Percentiles rank a stretch among this genome's conserved stretches.
Conservation (phyloP, 2,888 invertebrate species). For the Nephrocerus scutellatus region DNA sequence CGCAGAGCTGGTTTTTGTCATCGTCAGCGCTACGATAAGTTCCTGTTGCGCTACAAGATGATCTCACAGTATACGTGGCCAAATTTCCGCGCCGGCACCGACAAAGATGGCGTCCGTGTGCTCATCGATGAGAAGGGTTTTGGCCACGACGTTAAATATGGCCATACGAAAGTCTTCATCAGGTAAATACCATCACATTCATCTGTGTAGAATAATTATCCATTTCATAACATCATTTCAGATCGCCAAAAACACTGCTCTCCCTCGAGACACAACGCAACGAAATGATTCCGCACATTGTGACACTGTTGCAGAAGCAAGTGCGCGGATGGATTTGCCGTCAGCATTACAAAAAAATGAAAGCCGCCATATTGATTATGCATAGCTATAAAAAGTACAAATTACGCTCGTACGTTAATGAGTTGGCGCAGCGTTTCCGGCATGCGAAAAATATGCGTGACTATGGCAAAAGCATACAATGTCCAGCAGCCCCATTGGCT, state of each 20-base stretch:
- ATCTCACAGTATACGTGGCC: slow-evolving; percentile 95
- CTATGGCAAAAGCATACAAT: slow-evolving; percentile 68
- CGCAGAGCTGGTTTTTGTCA: slow-evolving; percentile 96
- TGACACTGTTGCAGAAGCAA: slow-evolving; percentile 89
- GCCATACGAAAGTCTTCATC: slow-evolving; percentile 93
- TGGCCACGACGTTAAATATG: slow-evolving; percentile 81
- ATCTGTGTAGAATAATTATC: neutral
- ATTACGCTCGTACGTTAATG: slow-evolving; percentile 62
- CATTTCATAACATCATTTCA: slow-evolving; percentile 20
- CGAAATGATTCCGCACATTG: slow-evolving; percentile 83
- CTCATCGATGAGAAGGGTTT: slow-evolving; percentile 75
- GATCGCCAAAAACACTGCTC: slow-evolving; percentile 83
- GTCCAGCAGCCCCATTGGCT: slow-evolving; percentile 75
- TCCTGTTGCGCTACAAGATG: slow-evolving; percentile 95
- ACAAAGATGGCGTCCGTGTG: slow-evolving; percentile 76
- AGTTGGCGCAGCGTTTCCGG: slow-evolving; percentile 58
- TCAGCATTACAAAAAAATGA: slow-evolving; percentile 72
- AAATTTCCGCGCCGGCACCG: slow-evolving; percentile 72
- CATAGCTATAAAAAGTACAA: slow-evolving; percentile 71
- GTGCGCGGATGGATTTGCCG: slow-evolving; percentile 81
- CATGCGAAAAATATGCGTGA: slow-evolving; percentile 61
- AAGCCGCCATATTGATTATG: slow-evolving; percentile 76
- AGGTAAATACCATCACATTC: slow-evolving; percentile 49
- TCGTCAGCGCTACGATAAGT: slow-evolving; percentile 86
- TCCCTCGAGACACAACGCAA: slow-evolving; percentile 80